phyloP scores from a whole-genome alignment of 2,888 invertebrate species.

The Byasa hedistus region DNA sequence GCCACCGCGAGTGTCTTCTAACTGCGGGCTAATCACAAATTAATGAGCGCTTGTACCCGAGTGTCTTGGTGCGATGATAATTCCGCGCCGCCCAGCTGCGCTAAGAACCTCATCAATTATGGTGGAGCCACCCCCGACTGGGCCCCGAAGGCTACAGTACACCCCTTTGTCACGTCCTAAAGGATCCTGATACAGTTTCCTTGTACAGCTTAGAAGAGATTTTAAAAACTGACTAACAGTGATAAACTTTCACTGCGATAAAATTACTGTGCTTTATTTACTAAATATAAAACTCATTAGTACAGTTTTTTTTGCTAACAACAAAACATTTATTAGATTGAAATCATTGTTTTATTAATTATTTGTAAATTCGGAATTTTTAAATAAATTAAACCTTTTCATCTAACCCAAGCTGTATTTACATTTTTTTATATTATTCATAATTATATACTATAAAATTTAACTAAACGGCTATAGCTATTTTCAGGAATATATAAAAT shows the following conservation, averaged over 20 bases:
- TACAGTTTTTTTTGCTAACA: no score
- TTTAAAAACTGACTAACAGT: background rate
- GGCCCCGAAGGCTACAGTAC: constrained; percentile 48
- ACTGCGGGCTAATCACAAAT: constrained; percentile 77
- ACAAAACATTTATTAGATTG: no score
- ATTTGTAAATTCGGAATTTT: no score
- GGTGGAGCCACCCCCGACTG: constrained; percentile 64
- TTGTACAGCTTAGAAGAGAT: constrained; percentile 1
- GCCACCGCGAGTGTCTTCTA: constrained; percentile 62
- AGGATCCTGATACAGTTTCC: constrained; percentile 33
- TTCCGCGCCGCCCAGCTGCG: constrained; percentile 72
- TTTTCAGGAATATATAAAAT: no score
- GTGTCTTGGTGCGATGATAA: constrained; percentile 74
- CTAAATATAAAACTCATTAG: background rate
- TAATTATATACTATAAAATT: no score
- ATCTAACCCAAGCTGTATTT: no score
- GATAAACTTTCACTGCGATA: background rate
- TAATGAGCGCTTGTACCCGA: constrained; percentile 74
- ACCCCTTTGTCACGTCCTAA: constrained; percentile 47
- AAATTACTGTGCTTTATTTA: background rate
- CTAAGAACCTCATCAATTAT: constrained; percentile 79
- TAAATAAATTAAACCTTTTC: no score
- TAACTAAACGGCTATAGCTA: no score
- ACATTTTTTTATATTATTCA: no score
- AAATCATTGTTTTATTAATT: no score